Conservation (phyloP, 1,140 invertebrate species). For the Magallana ariakensis region DNA sequence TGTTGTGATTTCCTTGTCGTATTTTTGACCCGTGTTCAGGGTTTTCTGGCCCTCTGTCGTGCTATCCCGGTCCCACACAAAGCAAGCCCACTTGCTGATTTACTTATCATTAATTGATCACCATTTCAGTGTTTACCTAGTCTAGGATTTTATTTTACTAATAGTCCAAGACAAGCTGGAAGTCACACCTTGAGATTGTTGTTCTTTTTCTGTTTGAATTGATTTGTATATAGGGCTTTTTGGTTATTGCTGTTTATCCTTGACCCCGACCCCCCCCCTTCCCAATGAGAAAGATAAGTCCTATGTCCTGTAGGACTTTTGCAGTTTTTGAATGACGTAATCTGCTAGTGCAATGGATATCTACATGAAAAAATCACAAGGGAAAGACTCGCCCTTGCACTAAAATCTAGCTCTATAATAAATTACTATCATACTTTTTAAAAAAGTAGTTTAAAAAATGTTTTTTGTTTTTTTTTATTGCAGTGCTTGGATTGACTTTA, state of each 20-base stretch:
- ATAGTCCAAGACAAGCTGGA: background rate
- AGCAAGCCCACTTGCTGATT: background rate
- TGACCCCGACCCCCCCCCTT: background rate
- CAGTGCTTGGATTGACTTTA: no score
- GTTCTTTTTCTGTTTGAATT: background rate
- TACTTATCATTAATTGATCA: conserved; percentile 34
- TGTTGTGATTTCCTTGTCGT: conserved; percentile 29
- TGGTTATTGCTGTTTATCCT: background rate
- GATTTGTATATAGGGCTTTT: background rate
- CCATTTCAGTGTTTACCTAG: conserved; percentile 7
- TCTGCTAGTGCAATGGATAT: no score
- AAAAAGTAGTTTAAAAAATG: no score
- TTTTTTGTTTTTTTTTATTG: no score
- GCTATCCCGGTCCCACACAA: conserved; percentile 7
- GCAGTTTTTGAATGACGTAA: no score
- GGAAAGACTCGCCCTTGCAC: no score
- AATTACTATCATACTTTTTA: no score
- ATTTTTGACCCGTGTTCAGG: background rate
- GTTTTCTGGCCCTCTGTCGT: conserved; percentile 10
- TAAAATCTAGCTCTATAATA: no score
- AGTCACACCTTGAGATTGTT: background rate
- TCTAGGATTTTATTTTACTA: background rate
- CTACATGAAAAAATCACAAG: no score
- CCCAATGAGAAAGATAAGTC: no score
- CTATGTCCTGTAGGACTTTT: no score